A percentile compares a stretch with the other conserved stretches of the same genome.
Conservation (phyloP, 2,113 vertebrate species). For the Oenanthe melanoleuca region DNA sequence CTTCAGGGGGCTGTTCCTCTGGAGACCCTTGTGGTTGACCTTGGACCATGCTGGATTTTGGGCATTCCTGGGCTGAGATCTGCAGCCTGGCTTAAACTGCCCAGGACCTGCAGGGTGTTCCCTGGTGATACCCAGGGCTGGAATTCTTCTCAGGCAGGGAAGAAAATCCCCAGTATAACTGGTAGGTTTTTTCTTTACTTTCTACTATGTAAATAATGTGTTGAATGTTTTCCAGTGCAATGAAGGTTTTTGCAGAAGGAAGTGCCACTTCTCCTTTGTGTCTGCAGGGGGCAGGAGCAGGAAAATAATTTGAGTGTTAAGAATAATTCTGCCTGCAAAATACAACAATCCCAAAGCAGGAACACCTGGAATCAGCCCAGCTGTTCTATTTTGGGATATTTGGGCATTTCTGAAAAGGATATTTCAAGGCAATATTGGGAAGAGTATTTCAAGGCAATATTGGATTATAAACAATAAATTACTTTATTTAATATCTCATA, state of each 20-base stretch:
- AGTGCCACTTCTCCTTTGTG: background rate
- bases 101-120: background rate
- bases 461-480: background rate
- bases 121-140: background rate
- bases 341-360: accelerated
- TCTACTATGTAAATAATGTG: background rate
- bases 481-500: background rate
- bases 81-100: background rate
- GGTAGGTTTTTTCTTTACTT: background rate
- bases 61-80: background rate
- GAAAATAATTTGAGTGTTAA: background rate
- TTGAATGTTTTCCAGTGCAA: accelerated
- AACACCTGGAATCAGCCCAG: background rate
- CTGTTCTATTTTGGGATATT: background rate
- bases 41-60: background rate
- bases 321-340: background rate
- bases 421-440: background rate
- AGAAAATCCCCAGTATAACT: background rate
- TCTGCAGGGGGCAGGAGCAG: constrained; percentile 33
- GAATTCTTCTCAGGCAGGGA: background rate
- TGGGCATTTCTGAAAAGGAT: background rate
- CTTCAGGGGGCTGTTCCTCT: background rate
- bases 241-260: background rate
- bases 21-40: background rate
- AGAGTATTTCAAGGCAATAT: background rate